A percentile compares a stretch with the other conserved stretches of the same genome.
phyloP scores from a whole-genome alignment of 2,888 invertebrate genomes.

The Lepidochrysops patricia region DNA sequence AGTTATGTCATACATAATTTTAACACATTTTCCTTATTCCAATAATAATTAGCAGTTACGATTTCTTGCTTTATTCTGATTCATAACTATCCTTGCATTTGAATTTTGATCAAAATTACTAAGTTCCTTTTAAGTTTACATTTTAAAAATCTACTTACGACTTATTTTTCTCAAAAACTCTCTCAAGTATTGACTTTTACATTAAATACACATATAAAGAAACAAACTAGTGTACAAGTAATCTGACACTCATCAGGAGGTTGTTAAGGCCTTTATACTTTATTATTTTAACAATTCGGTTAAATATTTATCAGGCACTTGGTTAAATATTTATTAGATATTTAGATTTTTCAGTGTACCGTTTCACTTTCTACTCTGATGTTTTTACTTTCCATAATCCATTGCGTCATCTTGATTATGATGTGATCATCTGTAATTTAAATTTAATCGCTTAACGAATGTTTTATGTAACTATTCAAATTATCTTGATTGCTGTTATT shows the following conservation, averaged over 20 bases:
- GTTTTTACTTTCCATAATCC: constrained; percentile 24
- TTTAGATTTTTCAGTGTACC: constrained; percentile 4
- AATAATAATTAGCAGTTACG: not conserved
- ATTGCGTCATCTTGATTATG: constrained; percentile 21
- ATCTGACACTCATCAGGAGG: too few species aligned
- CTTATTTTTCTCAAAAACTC: not conserved
- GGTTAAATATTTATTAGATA: not conserved
- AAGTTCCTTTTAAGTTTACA: not conserved
- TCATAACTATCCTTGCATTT: not conserved
- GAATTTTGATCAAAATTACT: not conserved
- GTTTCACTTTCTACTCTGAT: constrained; percentile 20
- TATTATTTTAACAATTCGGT: too few species aligned
- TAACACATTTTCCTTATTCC: not conserved
- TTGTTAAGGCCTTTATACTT: too few species aligned
- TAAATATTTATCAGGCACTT: not conserved
- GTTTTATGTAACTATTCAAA: constrained; percentile 8
- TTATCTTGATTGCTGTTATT: not conserved
- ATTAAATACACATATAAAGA: too few species aligned
- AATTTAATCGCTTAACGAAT: constrained; percentile 16
- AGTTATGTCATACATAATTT: not conserved
- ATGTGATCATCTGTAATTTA: constrained; percentile 20
- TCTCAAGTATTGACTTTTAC: too few species aligned
- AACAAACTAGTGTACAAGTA: too few species aligned
- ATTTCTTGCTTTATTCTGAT: not conserved
- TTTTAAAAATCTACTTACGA: too few species aligned